Evolutionary conservation across 2,113 vertebrate species (phyloP).

Genomic region (Hippocampus comes): DNA sequence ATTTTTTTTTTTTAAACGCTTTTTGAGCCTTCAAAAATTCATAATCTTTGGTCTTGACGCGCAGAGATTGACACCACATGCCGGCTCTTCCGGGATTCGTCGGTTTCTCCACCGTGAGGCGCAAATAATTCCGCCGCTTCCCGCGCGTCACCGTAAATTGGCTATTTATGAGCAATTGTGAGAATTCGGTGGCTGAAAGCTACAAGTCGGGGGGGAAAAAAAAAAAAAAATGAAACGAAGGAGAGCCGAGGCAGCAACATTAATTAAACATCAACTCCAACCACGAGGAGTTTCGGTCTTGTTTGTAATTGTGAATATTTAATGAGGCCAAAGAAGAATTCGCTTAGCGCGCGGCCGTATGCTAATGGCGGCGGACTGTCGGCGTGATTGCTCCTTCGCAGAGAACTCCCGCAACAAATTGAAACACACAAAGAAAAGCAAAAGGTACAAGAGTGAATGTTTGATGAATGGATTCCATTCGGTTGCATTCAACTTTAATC

Average conservation of each 20-base stretch:
- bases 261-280: constrained; percentile 65
- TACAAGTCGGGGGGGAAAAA: constrained; percentile 11
- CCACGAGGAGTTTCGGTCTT: constrained; percentile 56
- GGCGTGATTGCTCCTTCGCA: constrained; percentile 28
- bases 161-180: not conserved
- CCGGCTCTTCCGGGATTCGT: not conserved
- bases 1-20: not conserved
- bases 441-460: not conserved
- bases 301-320: constrained; percentile 74
- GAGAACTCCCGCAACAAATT: constrained; percentile 20
- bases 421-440: not conserved
- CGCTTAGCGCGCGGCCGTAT: constrained; percentile 61
- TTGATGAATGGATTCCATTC: not conserved
- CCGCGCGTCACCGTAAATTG: not conserved
- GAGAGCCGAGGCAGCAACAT: constrained; percentile 23
- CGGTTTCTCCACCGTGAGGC: not conserved
- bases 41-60: not conserved
- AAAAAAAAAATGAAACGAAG: constrained; percentile 6
- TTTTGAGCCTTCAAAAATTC: not conserved
- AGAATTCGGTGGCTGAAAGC: not conserved
- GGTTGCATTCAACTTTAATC: not conserved
- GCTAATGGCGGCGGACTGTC: constrained; percentile 51
- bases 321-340: constrained; percentile 61
- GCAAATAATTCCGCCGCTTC: not conserved
- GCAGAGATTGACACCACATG: not conserved